Percentiles rank a stretch among this genome's conserved stretches.
These are phyloP conservation scores for Coenonympha glycerion DNA, from an alignment of 2,888 invertebrate species.

Conservation along the genomic window DNA sequence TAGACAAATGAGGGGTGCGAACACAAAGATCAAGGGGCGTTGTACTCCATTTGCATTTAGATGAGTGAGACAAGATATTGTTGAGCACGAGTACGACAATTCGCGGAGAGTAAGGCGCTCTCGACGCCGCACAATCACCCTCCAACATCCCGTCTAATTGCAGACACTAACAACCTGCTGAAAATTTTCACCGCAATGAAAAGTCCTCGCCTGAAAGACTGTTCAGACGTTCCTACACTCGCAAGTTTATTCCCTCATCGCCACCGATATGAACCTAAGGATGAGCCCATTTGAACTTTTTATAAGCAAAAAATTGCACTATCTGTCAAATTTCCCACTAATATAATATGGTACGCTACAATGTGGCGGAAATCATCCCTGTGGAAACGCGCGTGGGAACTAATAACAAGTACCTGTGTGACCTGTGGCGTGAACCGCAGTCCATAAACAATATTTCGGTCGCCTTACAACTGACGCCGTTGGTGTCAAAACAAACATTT, in stretches of 20 bases:
- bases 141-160: constrained; percentile 44
- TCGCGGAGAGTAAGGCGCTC: constrained; percentile 28
- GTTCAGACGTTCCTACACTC: background rate
- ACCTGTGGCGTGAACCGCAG: too few species aligned
- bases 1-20: constrained; percentile 64
- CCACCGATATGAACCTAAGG: too few species aligned
- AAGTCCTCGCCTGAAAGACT: constrained; percentile 14
- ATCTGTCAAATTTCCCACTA: too few species aligned
- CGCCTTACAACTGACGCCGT: too few species aligned
- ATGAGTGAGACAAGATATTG: constrained; percentile 63
- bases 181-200: constrained; percentile 21
- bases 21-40: constrained; percentile 58
- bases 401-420: too few species aligned
- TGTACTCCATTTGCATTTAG: constrained; percentile 66
- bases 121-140: constrained; percentile 34
- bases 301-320: too few species aligned
- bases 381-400: too few species aligned
- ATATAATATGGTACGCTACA: too few species aligned
- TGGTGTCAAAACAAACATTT: too few species aligned
- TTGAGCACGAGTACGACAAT: constrained; percentile 32
- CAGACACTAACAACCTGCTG: constrained; percentile 41
- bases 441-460: too few species aligned
- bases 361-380: too few species aligned
- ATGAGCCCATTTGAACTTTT: too few species aligned
- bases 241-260: background rate